phyloP scores from a whole-genome alignment of 2,797 vertebrate species.

The Moxostoma hubbsi region DNA sequence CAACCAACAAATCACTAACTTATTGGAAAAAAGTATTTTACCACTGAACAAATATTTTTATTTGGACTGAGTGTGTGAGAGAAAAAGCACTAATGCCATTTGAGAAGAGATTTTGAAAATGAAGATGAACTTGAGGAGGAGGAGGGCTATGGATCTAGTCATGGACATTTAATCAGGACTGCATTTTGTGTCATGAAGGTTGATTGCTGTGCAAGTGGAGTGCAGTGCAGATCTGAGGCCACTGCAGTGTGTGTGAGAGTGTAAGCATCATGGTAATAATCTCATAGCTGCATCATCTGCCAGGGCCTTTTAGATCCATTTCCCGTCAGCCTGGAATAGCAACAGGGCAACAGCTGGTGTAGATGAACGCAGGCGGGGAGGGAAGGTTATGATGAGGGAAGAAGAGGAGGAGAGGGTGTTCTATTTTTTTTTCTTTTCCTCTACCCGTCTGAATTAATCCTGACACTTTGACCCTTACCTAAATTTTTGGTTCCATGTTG shows the following conservation, averaged over 20 bases:
- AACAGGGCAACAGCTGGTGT: conserved; percentile 77
- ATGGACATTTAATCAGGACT: conserved; percentile 42
- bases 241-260: conserved; percentile 37
- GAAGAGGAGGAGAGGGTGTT: conserved; percentile 20
- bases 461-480: conserved; percentile 77
- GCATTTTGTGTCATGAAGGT: conserved; percentile 39
- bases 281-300: conserved; percentile 67
- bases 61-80: not conserved
- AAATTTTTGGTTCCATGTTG: conserved; percentile 66
- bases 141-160: conserved; percentile 17
- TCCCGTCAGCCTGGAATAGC: conserved; percentile 80
- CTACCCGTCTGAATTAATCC: conserved; percentile 70
- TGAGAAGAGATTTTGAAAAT: conserved; percentile 9
- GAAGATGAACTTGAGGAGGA: not conserved
- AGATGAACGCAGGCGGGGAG: conserved; percentile 66
- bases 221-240: conserved; percentile 31
- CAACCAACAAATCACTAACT: no score
- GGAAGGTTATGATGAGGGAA: conserved; percentile 49
- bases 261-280: conserved; percentile 44
- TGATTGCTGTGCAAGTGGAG: conserved; percentile 39
- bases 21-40: no score
- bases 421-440: conserved; percentile 43
- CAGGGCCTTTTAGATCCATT: conserved; percentile 79
- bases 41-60: not conserved
- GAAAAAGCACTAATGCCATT: not conserved